Evolutionary conservation across 2,797 vertebrate species (phyloP).

Genomic region (Mallotus villosus): DNA sequence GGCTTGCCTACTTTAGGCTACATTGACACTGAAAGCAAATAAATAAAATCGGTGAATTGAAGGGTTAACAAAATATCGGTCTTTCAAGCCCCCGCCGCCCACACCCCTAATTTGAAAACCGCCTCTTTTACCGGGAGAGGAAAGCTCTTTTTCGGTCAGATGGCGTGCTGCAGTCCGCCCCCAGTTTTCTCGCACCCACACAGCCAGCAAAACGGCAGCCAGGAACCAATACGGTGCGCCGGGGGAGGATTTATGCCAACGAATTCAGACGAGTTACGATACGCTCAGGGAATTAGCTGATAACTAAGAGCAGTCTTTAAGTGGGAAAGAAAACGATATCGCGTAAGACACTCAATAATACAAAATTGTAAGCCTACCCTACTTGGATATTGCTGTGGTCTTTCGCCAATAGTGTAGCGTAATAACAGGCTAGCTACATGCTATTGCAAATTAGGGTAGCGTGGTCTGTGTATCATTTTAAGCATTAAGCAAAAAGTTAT

Average conservation of each 20-base stretch:
- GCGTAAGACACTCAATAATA: neutral
- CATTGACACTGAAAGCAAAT: neutral
- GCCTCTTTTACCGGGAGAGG: conserved; percentile 81
- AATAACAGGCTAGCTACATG: neutral
- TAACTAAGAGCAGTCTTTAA: conserved; percentile 51
- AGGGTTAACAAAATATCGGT: conserved; percentile 60
- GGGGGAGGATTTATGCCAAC: conserved; percentile 79
- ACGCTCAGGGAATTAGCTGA: conserved; percentile 63
- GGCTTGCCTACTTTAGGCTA: neutral
- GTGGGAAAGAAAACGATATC: conserved; percentile 49
- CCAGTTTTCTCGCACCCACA: conserved; percentile 85
- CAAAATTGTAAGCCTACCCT: neutral
- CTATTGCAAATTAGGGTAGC: too few relatives aligned
- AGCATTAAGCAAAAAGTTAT: too few relatives aligned
- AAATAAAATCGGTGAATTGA: conserved; percentile 3
- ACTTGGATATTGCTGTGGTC: neutral
- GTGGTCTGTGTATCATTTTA: too few relatives aligned
- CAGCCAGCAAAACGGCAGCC: conserved; percentile 79
- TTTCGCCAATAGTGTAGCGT: neutral
- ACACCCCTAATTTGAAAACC: conserved; percentile 74
- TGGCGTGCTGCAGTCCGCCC: conserved; percentile 85
- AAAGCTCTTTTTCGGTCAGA: conserved; percentile 86
- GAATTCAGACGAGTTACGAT: conserved; percentile 66
- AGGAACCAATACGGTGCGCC: conserved; percentile 80
- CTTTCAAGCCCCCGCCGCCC: conserved; percentile 65